Conservation (phyloP, 2,113 vertebrate genomes). For the Ranitomeya variabilis region DNA sequence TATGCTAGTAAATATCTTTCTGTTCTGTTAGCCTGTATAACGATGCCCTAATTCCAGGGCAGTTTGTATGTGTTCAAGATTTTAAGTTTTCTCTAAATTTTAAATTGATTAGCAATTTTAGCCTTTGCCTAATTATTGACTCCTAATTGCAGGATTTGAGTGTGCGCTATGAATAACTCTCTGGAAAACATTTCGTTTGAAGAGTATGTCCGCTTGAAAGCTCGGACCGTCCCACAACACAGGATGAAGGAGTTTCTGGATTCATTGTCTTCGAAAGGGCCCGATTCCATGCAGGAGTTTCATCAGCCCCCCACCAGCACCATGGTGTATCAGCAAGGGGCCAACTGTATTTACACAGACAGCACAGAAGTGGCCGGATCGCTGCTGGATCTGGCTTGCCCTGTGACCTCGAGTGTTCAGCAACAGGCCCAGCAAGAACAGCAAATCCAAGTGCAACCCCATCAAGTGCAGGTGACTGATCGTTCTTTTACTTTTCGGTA, state of each 20-base stretch:
- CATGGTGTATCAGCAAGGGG: conserved; percentile 94
- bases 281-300: conserved; percentile 95
- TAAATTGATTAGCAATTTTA: not conserved
- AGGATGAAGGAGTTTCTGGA: conserved; percentile 99
- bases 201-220: conserved; percentile 97
- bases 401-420: conserved; percentile 85
- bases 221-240: conserved; percentile 94
- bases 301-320: conserved; percentile 88
- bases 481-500: not conserved
- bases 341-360: conserved; percentile 96
- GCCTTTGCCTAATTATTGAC: not conserved
- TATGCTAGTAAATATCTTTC: too few species aligned
- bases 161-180: conserved; percentile 95
- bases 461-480: conserved; percentile 78
- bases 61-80: too few species aligned
- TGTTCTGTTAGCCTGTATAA: too few species aligned
- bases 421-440: conserved; percentile 75
- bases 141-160: conserved; percentile 70
- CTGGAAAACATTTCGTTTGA: conserved; percentile 98
- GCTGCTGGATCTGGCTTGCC: conserved; percentile 94
- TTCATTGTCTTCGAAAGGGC: conserved; percentile 91
- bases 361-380: conserved; percentile 99
- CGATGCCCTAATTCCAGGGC: too few species aligned
- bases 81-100: not conserved
- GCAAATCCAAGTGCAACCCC: conserved; percentile 77